These are phyloP conservation scores for Enteromius radiatus DNA, from an alignment of 2,797 vertebrate species.

Conservation along the genomic window DNA sequence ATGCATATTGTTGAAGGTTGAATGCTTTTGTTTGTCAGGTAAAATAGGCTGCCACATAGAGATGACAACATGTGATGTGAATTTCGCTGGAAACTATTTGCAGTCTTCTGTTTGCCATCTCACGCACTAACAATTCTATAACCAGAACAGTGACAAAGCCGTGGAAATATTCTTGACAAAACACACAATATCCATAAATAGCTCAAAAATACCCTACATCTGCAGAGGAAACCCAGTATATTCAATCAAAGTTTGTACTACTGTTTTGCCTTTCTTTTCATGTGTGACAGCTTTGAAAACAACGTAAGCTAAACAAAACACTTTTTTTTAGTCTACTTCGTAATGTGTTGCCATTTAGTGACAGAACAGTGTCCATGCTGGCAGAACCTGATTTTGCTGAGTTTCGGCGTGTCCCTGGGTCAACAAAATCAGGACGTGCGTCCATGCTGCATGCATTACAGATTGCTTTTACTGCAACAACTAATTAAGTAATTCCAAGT, in stretches of 20 bases:
- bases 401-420: no score
- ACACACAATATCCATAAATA: conserved; percentile 17
- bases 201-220: background rate
- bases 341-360: no score
- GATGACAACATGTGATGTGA: background rate
- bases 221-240: background rate
- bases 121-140: background rate
- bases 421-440: no score
- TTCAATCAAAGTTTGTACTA: background rate
- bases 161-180: background rate
- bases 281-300: no score
- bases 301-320: background rate
- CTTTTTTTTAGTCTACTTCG: background rate
- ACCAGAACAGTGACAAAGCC: conserved; percentile 29
- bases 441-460: background rate
- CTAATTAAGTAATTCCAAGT: background rate
- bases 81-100: background rate
- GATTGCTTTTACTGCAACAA: background rate
- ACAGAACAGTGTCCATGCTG: background rate
- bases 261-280: background rate
- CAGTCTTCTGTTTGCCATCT: background rate
- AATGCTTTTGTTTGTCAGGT: background rate
- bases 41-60: background rate
- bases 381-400: no score
- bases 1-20: background rate